Evolutionary conservation across 2,113 vertebrate genomes (phyloP).

Genomic region (Clarias gariepinus): DNA sequence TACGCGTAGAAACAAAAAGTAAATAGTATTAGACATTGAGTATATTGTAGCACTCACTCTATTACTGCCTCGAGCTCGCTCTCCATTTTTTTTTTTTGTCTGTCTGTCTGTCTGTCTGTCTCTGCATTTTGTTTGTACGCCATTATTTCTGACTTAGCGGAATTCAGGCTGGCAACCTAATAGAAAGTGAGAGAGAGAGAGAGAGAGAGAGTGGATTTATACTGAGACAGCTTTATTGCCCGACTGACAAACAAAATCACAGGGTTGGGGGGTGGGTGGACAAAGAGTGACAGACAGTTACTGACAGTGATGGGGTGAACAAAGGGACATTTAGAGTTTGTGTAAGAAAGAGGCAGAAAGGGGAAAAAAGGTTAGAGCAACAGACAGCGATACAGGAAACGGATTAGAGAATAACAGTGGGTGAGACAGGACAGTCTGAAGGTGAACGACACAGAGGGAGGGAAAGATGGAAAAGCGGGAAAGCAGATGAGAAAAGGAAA

Average conservation of each 20-base stretch:
- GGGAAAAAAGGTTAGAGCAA: neutral
- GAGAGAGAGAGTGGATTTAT: neutral
- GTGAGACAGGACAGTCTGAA: neutral
- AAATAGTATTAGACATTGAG: neutral
- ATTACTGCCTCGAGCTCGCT: neutral
- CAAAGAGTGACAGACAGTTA: no score
- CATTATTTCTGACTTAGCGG: conserved; percentile 47
- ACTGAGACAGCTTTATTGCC: conserved; percentile 10
- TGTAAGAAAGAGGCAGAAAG: neutral
- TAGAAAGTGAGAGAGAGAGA: neutral
- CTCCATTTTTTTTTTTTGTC: conserved; percentile 9
- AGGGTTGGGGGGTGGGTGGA: neutral
- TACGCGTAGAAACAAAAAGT: neutral
- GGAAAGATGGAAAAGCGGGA: neutral
- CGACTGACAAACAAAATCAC: neutral
- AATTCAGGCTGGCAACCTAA: conserved; percentile 47
- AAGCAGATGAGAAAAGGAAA: neutral
- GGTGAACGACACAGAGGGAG: neutral
- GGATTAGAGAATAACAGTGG: neutral
- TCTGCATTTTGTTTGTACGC: conserved; percentile 24
- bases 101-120: conserved; percentile 5
- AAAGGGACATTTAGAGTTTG: neutral
- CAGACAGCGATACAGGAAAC: neutral
- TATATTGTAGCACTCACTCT: neutral
- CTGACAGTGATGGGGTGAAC: neutral